A percentile compares a stretch with the other conserved stretches of the same genome.
These are phyloP conservation scores for Taenioides sp. DNA, from an alignment of 2,797 vertebrate species.

Conservation along the genomic window DNA sequence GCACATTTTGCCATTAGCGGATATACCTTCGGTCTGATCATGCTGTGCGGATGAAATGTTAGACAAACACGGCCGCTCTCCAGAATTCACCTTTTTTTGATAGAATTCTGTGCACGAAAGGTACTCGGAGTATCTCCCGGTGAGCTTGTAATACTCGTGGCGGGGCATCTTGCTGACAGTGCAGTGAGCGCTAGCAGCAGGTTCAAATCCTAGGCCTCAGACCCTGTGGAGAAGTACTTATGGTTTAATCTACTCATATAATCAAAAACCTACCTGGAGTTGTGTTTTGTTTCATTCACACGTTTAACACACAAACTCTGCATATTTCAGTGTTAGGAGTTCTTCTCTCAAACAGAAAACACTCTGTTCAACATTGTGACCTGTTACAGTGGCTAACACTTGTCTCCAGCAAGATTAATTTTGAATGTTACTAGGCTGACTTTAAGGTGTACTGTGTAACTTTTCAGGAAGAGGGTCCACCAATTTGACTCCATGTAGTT, in stretches of 20 bases:
- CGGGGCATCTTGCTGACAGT: slow-evolving; percentile 61
- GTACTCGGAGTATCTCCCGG: slow-evolving; percentile 33
- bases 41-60: neutral
- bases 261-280: too few relatives aligned
- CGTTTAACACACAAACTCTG: too few relatives aligned
- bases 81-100: neutral
- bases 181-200: slow-evolving; percentile 63
- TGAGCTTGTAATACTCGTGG: slow-evolving; percentile 34
- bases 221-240: slow-evolving; percentile 39
- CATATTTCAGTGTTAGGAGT: too few relatives aligned
- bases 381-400: too few relatives aligned
- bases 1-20: neutral
- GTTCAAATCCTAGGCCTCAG: slow-evolving; percentile 56
- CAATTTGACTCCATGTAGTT: too few relatives aligned
- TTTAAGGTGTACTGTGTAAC: too few relatives aligned
- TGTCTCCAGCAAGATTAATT: too few relatives aligned
- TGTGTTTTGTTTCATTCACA: too few relatives aligned
- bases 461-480: too few relatives aligned
- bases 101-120: slow-evolving; percentile 1
- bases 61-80: neutral
- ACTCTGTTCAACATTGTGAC: too few relatives aligned
- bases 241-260: slow-evolving; percentile 37
- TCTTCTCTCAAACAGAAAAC: too few relatives aligned
- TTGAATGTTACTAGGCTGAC: too few relatives aligned
- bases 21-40: neutral